phyloP scores from a whole-genome alignment of 2,888 invertebrate species.

The Drosophila siamana region DNA sequence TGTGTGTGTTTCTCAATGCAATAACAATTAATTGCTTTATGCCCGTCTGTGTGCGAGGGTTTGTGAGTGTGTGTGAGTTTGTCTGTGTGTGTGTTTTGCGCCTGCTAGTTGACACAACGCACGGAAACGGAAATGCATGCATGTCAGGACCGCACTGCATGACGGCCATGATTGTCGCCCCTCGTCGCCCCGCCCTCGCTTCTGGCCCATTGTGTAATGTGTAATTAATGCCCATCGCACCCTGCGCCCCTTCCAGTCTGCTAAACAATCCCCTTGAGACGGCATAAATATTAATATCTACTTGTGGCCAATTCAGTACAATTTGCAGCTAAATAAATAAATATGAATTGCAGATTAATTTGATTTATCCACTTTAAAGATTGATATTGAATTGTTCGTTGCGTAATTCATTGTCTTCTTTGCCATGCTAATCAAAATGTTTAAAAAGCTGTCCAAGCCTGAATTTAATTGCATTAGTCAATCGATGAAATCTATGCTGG shows the following conservation, averaged over 20 bases:
- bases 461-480: no score
- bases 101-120: constrained; percentile 36
- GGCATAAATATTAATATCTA: constrained; percentile 9
- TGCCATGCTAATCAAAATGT: not conserved
- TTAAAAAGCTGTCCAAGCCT: no score
- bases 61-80: no score
- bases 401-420: not conserved
- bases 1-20: constrained; percentile 52
- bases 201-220: constrained; percentile 10
- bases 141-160: constrained; percentile 63
- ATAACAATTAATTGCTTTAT: constrained; percentile 71
- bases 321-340: not conserved
- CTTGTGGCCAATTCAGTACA: not conserved
- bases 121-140: constrained; percentile 71
- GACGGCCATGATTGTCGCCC: constrained; percentile 56
- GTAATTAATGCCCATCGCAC: constrained; percentile 25
- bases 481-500: no score
- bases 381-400: constrained; percentile 1
- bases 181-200: not conserved
- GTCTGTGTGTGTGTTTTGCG: constrained; percentile 24
- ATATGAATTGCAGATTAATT: not conserved
- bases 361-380: not conserved
- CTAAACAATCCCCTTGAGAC: not conserved
- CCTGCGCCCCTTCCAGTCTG: not conserved
- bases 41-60: constrained; percentile 9